Evolutionary conservation across 1,140 invertebrate species (phyloP).

Genomic region (Hetaerina americana): DNA sequence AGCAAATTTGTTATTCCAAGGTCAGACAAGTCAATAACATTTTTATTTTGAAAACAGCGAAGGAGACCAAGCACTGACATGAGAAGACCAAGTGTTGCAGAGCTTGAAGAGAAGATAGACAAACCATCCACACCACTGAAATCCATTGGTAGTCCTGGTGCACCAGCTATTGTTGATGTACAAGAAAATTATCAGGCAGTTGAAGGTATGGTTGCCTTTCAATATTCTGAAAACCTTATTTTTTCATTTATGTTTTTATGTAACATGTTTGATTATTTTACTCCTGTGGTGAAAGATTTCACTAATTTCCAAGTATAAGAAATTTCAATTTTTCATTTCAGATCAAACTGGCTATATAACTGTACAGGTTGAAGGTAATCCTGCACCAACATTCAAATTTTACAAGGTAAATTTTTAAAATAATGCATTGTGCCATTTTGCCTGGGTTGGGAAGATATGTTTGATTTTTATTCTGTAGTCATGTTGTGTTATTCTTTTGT

Average conservation of each 20-base stretch:
- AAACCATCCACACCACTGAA: conserved; percentile 79
- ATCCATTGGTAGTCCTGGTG: conserved; percentile 58
- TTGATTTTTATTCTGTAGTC: too few relatives aligned
- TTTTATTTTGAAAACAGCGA: conserved; percentile 38
- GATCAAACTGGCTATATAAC: conserved; percentile 81
- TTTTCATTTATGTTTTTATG: not conserved
- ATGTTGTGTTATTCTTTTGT: too few relatives aligned
- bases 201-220: conserved; percentile 50
- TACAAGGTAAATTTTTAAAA: conserved; percentile 72
- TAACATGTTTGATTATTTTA: too few relatives aligned
- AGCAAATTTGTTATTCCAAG: not conserved
- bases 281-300: too few relatives aligned
- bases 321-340: conserved; percentile 27
- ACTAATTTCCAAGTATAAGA: too few relatives aligned
- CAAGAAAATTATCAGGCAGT: conserved; percentile 82
- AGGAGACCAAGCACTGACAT: conserved; percentile 74
- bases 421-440: too few relatives aligned
- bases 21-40: conserved; percentile 1
- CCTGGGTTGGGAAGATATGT: too few relatives aligned
- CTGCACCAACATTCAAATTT: conserved; percentile 88
- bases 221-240: not conserved
- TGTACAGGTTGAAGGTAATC: conserved; percentile 80
- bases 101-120: conserved; percentile 74
- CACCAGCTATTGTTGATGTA: conserved; percentile 76
- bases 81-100: conserved; percentile 71